Evolutionary conservation across 2,888 invertebrate genomes (phyloP), one percentile per base, ranked within the genome.

Genomic region (Thelaira solivaga): DNA sequence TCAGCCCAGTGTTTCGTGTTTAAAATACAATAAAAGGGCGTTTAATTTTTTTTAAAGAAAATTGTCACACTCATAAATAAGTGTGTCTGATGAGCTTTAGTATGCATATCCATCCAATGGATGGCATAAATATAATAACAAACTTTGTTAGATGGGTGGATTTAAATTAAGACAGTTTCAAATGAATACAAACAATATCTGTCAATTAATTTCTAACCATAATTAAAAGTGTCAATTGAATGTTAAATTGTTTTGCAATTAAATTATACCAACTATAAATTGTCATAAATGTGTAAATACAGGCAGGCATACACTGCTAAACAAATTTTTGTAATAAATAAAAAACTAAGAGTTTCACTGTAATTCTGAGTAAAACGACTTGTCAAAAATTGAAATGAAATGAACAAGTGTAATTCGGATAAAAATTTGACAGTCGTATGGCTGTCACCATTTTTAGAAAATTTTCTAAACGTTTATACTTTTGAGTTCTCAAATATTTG

Each of bases 1-100:
- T 8, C n/a, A 49, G 18, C 0, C 49, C 13, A 39, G 7, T 4
- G 45, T 47, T 78, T 64, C 62, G 45, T 64, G 69, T 59, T 77
- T 51, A 39, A 51, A 64, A 74, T 67, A 55, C n/a, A 24, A 39
- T 68, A 74, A 76, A 73, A 73, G 73, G 73, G 77, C 73, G 77
- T 77, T 77, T 51, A 13, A n/a, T 39, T 2, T 1, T 8, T 10
- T n/a, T n/a, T n/a, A n/a, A n/a, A n/a, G n/a, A n/a, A 34, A 34
- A 11, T 34, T 34, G 11, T n/a, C 4, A 36, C 4, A n/a, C 5
- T 11, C 4, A n/a, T 36, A 36, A 2, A 4, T 36, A 13, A n/a
- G n/a, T n/a, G n/a, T n/a, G n/a, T n/a, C n/a, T n/a, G n/a, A n/a
- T n/a, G n/a, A n/a, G n/a, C n/a, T n/a, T n/a, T n/a, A n/a, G n/a